Evolutionary conservation across 2,888 invertebrate genomes (phyloP).

Genomic region (Eupithecia exiguata): DNA sequence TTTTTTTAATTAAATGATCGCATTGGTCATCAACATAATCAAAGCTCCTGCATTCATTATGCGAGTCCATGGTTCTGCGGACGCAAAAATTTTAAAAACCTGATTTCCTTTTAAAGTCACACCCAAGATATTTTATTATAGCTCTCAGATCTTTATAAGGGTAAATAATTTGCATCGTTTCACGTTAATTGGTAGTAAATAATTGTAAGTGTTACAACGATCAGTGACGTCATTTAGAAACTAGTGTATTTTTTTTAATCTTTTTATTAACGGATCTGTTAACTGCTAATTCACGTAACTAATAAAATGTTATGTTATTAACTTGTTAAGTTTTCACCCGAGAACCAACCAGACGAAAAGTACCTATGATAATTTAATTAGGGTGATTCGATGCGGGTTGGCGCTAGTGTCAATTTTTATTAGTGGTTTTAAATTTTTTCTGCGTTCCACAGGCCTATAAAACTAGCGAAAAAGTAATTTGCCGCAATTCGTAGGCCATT

Average conservation of each 20-base stretch:
- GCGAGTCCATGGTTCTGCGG: background rate
- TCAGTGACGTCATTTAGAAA: slow-evolving; percentile 25
- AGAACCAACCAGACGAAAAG: background rate
- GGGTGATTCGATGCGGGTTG: too few species aligned
- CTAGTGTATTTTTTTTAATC: background rate
- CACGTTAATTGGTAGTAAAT: slow-evolving; percentile 31
- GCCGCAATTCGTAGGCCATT: too few species aligned
- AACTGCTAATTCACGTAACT: background rate
- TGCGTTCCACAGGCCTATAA: too few species aligned
- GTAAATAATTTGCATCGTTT: slow-evolving; percentile 27
- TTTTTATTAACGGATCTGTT: background rate
- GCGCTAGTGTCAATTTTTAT: too few species aligned
- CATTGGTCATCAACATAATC: background rate
- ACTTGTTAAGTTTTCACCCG: background rate
- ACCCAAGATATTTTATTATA: slow-evolving; percentile 17
- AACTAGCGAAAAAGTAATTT: too few species aligned
- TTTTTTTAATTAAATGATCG: background rate
- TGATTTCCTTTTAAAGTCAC: slow-evolving; percentile 20
- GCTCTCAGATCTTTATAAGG: slow-evolving; percentile 19
- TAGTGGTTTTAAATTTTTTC: too few species aligned
- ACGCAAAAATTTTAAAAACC: slow-evolving; percentile 13
- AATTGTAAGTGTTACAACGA: slow-evolving; percentile 22
- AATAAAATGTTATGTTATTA: background rate
- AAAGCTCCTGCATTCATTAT: background rate
- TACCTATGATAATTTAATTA: background rate